Percentiles rank a stretch among this genome's conserved stretches.
Evolutionary conservation across 1,140 invertebrate genomes (phyloP).

Genomic region (Aethina tumida): DNA sequence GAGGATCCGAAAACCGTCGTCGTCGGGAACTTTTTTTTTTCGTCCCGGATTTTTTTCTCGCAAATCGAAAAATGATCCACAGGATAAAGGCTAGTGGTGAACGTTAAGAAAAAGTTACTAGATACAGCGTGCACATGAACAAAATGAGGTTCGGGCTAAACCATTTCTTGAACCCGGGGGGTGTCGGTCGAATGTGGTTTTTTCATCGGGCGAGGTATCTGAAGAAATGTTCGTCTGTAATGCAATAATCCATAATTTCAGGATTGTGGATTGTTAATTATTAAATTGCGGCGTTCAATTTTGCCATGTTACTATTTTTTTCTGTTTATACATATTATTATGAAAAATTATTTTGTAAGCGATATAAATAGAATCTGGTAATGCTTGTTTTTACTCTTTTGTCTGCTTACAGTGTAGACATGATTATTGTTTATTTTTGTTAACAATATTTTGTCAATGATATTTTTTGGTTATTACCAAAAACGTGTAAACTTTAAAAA

Average conservation of each 20-base stretch:
- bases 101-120: conserved; percentile 33
- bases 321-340: neutral
- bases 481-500: too few relatives aligned
- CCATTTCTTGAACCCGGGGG: conserved; percentile 33
- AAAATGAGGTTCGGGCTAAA: conserved; percentile 37
- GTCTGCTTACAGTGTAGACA: too few relatives aligned
- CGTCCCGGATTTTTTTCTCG: conserved; percentile 16
- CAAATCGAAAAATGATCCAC: conserved; percentile 24
- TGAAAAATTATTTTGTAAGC: neutral
- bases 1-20: neutral
- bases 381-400: too few relatives aligned
- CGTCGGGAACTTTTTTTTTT: conserved; percentile 2
- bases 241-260: neutral
- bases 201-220: conserved; percentile 1
- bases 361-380: too few relatives aligned
- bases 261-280: neutral
- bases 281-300: neutral
- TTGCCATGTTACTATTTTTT: neutral
- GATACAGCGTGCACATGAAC: conserved; percentile 32
- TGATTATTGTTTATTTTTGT: too few relatives aligned
- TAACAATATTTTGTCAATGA: too few relatives aligned
- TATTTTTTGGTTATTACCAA: too few relatives aligned
- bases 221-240: conserved; percentile 1
- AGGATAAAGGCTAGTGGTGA: conserved; percentile 19
- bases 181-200: conserved; percentile 16